phyloP scores from a whole-genome alignment of 2,797 vertebrate genomes.

The Ceryle rudis region DNA sequence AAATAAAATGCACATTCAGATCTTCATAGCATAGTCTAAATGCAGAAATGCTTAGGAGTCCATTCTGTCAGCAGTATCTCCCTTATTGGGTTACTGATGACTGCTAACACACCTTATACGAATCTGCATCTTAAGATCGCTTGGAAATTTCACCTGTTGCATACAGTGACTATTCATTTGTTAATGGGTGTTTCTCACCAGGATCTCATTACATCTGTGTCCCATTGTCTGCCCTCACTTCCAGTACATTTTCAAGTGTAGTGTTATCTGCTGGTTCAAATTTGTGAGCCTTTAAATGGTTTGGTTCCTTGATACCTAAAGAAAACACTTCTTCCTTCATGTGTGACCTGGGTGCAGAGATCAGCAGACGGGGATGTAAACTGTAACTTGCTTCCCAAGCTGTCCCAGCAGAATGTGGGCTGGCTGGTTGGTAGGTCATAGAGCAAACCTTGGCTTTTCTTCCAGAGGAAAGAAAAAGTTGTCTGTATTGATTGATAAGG shows the following conservation, averaged over 20 bases:
- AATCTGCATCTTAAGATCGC: constrained; percentile 21
- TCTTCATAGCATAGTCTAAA: constrained; percentile 53
- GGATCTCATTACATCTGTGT: constrained; percentile 55
- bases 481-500: background rate
- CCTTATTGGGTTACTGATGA: constrained; percentile 46
- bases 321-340: constrained; percentile 14
- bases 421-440: background rate
- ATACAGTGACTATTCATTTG: constrained; percentile 45
- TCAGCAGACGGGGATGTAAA: background rate
- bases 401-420: background rate
- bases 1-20: constrained; percentile 47
- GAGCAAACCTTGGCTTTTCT: background rate
- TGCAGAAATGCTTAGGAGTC: constrained; percentile 22
- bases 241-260: constrained; percentile 45
- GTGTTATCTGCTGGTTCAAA: background rate
- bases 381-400: background rate
- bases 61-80: constrained; percentile 45
- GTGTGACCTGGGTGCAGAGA: background rate
- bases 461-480: background rate
- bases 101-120: background rate
- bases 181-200: constrained; percentile 67
- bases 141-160: constrained; percentile 57
- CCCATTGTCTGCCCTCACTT: constrained; percentile 36
- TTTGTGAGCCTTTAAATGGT: constrained; percentile 13
- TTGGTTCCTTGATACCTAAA: background rate